Percentiles rank a stretch among this genome's conserved stretches.
Conservation (phyloP, 2,888 invertebrate genomes). For the Drosophila rellima region DNA sequence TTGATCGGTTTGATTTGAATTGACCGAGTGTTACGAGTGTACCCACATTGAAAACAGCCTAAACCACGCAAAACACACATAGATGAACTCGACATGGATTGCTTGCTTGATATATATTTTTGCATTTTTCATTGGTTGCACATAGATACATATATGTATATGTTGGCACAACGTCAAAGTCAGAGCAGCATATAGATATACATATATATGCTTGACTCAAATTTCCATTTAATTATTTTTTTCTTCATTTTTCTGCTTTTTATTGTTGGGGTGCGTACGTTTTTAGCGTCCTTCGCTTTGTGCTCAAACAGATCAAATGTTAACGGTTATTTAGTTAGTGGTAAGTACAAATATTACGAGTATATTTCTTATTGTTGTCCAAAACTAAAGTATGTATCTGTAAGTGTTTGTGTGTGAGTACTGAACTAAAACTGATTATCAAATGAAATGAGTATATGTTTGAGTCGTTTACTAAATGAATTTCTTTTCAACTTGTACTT, state of each 20-base stretch:
- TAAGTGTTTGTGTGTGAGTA: constrained; percentile 18
- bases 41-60: constrained; percentile 84
- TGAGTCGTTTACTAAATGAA: constrained; percentile 34
- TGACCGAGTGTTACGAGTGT: constrained; percentile 45
- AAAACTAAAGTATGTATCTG: constrained; percentile 48
- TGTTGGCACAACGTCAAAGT: constrained; percentile 9
- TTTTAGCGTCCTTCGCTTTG: constrained; percentile 75
- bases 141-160: constrained; percentile 34
- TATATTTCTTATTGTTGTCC: constrained; percentile 53
- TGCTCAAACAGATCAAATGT: constrained; percentile 83
- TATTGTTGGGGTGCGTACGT: constrained; percentile 69
- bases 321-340: constrained; percentile 77
- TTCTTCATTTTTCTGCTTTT: constrained; percentile 17
- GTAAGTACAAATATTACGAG: constrained; percentile 68
- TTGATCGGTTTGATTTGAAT: constrained; percentile 4
- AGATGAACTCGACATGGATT: constrained; percentile 85
- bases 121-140: constrained; percentile 24
- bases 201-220: constrained; percentile 43
- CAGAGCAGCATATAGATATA: constrained; percentile 31
- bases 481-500: constrained; percentile 31
- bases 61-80: constrained; percentile 85
- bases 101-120: constrained; percentile 60
- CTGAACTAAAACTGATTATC: constrained; percentile 63
- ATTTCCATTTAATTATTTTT: constrained; percentile 13
- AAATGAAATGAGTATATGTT: constrained; percentile 15